Evolutionary conservation across 2,113 vertebrate genomes (phyloP), one percentile per base, ranked within the genome.

Genomic region (Sporophila hypoxantha): DNA sequence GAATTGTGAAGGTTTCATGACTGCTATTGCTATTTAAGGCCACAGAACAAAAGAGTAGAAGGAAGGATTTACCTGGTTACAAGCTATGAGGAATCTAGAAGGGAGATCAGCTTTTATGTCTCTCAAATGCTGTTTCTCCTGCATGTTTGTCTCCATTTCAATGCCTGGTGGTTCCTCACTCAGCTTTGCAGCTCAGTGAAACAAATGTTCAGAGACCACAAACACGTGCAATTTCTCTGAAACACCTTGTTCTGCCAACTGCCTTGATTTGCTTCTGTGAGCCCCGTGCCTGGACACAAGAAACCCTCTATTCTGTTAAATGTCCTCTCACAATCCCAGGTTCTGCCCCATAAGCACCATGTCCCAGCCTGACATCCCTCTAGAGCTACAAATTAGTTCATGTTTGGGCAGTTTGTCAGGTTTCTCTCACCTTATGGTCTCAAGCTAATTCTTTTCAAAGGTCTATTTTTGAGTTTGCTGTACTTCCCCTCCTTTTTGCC

Each of bases 1-100:
- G 14, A 79, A 62, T 29, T 0, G 0, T 25, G 22, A 61, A 65
- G 6, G 5, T 76, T 82, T 82, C 42, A 41, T 0, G 0, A 21
- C 7, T 37, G 3, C 19, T 46, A 17, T 14, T 67, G 10, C 21
- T 70, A 26, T 29, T 44, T 49, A 83, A 88, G 56, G 36, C 4
- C 18, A 59, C 7, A 5, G 30, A 74, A 66, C n/a, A 69, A 27
- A 70, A 65, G 65, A 42, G 5, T 1, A n/a, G 53, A 74, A 67
- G 57, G 32, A 53, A 47, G 47, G 32, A 57, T 65, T 82, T 82
- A 10, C 3, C 41, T 76, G 53, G 9, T 87, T 71, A 56, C 4
- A 46, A 46, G 10, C 17, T 20, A 5, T 27, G 76, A 71, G 27
- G 17, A 60, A 47, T 42, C 49, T 37, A 73, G 37, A 83, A 34